Evolutionary conservation across 2,113 vertebrate species (phyloP), one percentile per base, ranked within the genome.

Genomic region (Damaliscus lunatus): DNA sequence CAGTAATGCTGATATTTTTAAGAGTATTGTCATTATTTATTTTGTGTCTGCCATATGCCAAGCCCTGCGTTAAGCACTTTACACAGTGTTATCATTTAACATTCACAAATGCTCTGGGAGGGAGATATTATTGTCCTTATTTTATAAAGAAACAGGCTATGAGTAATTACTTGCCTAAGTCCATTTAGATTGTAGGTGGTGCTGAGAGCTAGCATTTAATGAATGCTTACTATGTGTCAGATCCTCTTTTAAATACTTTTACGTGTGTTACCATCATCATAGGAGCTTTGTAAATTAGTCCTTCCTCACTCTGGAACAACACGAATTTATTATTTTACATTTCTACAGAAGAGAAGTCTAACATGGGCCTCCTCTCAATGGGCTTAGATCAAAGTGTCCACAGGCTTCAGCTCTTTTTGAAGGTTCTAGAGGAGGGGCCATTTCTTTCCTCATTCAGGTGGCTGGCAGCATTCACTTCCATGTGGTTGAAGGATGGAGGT

Each of bases 41-140:
- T 96, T 78, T 87, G 81, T 97, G 80, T 83, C 74, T 96, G 83
- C 91, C 86, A 71, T 96, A 83, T 98, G 89, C 84, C 27, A 83
- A 62, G 29, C 40, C 48, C 86, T 89, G 62, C 95, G 96, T 96
- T 94, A 91, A 95, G 89, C 19, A 86, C 83, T 90, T 67, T 60
- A 50, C n/a, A 55, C 33, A 40, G 64, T 55, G 48, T 83, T 88
- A 86, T 93, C 46, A 55, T 94, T 96, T 93, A 94, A 48, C 40
- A 83, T 43, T 96, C 43, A 48, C 78, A 91, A 57, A 60, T 78
- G 94, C 50, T 46, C 31, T 71, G 6, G 19, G 77, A 89, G 27
- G 21, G 36, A 50, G 88, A 53, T 64, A 78, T 87, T 96, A 91
- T 91, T 93, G 88, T 81, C 59, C 91, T 59, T 77, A 57, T 74